Conservation (phyloP, 2,797 vertebrate species). For the Brachymystax lenok region DNA sequence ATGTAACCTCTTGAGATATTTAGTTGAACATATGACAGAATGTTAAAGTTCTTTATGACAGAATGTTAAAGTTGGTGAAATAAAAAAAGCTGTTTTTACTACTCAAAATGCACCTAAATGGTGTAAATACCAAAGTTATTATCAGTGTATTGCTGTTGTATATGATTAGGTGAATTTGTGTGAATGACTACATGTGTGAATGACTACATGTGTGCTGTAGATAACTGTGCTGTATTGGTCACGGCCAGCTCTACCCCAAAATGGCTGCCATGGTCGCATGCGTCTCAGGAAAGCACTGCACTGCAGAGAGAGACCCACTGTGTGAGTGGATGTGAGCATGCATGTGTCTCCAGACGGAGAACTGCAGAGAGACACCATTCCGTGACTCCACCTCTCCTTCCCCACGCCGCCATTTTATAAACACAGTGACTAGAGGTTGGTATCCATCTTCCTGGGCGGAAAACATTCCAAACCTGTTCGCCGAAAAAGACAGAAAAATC, state of each 20-base stretch:
- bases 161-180: background rate
- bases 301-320: conserved; percentile 58
- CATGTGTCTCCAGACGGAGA: conserved; percentile 45
- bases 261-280: conserved; percentile 62
- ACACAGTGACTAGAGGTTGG: conserved; percentile 51
- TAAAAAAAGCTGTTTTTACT: background rate
- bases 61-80: background rate
- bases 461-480: background rate
- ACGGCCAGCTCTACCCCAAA: conserved; percentile 59
- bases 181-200: background rate
- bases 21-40: background rate
- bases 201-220: conserved; percentile 39
- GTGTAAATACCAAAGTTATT: conserved; percentile 22
- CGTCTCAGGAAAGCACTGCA: conserved; percentile 46
- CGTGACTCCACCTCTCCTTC: conserved; percentile 63
- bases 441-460: background rate
- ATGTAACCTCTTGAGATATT: too few species aligned
- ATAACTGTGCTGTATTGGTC: conserved; percentile 48
- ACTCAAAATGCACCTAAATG: background rate
- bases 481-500: background rate
- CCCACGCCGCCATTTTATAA: conserved; percentile 71
- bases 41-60: too few species aligned
- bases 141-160: conserved; percentile 36
- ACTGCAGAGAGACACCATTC: conserved; percentile 67
- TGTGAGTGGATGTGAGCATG: conserved; percentile 32